Evolutionary conservation across 92 coral and sea anemone species (phyloP).

Genomic region (Zoanthus solanderi): DNA sequence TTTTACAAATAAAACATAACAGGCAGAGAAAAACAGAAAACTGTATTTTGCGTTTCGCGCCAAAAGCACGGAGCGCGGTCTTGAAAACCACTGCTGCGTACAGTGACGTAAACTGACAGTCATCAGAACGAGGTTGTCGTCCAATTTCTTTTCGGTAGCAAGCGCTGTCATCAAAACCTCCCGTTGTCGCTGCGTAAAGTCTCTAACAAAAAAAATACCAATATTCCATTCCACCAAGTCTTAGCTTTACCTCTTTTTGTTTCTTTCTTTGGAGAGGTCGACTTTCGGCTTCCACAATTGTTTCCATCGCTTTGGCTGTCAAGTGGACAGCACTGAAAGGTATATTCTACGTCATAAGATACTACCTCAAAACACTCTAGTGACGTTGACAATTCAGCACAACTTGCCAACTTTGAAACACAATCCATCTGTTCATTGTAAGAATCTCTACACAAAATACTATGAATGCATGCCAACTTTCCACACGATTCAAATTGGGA

Average conservation of each 20-base stretch:
- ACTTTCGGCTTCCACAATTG: conserved; percentile 40
- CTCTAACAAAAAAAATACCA: neutral
- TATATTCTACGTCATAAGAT: conserved; percentile 34
- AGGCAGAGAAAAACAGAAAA: no score
- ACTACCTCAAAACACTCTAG: conserved; percentile 83
- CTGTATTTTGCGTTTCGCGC: no score
- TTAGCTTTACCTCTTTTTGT: conserved; percentile 52
- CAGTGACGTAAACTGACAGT: no score
- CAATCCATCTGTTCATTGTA: neutral
- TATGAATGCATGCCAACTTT: conserved; percentile 17
- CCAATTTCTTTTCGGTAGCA: no score
- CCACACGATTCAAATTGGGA: neutral
- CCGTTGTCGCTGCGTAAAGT: neutral
- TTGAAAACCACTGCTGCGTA: no score
- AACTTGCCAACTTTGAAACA: conserved; percentile 21
- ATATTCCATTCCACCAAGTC: neutral
- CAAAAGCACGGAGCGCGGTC: no score
- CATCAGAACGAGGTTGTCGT: no score
- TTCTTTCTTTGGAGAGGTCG: conserved; percentile 67
- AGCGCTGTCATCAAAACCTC: no score
- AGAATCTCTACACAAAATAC: neutral
- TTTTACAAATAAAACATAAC: no score
- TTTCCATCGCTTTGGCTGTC: conserved; percentile 21
- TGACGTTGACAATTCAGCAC: conserved; percentile 65
- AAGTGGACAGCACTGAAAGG: conserved; percentile 53